Conservation (phyloP, 2,797 vertebrate genomes). For the Leptatherina wallacei region DNA sequence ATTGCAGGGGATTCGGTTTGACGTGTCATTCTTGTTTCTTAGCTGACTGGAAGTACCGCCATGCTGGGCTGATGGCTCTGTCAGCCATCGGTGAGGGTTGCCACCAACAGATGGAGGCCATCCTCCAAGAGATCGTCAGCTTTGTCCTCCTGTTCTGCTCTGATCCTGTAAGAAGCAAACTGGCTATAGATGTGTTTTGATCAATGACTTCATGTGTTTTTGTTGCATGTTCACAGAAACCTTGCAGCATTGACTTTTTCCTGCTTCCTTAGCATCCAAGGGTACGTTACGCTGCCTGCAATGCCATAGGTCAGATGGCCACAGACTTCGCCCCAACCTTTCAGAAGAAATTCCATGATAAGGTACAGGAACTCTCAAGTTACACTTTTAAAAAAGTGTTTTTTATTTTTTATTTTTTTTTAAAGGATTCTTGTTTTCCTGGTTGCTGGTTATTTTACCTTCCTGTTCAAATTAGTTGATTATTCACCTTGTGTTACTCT, state of each 20-base stretch:
- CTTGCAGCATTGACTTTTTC: neutral
- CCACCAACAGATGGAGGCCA: conserved; percentile 98
- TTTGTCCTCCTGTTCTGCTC: conserved; percentile 96
- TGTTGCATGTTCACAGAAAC: neutral
- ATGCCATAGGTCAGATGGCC: conserved; percentile 98
- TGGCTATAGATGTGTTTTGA: fast-evolving
- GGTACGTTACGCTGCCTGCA: conserved; percentile 97
- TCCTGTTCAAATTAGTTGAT: neutral
- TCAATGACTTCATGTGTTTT: too few species aligned
- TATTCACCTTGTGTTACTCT: too few species aligned
- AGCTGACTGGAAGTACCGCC: conserved; percentile 98
- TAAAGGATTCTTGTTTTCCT: neutral
- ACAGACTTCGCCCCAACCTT: conserved; percentile 99
- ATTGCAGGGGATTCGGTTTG: too few species aligned
- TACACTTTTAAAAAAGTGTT: neutral
- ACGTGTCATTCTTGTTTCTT: conserved; percentile 4
- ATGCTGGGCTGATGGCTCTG: conserved; percentile 97
- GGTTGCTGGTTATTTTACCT: neutral
- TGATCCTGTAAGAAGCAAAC: conserved; percentile 88
- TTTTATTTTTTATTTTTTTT: too few species aligned
- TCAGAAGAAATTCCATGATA: conserved; percentile 99
- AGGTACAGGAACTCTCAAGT: conserved; percentile 78
- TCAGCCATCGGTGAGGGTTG: conserved; percentile 98
- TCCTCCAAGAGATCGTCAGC: conserved; percentile 96
- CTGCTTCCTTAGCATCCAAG: conserved; percentile 88